Evolutionary conservation across 2,797 vertebrate genomes (phyloP).

Genomic region (Fistularia commersonii): DNA sequence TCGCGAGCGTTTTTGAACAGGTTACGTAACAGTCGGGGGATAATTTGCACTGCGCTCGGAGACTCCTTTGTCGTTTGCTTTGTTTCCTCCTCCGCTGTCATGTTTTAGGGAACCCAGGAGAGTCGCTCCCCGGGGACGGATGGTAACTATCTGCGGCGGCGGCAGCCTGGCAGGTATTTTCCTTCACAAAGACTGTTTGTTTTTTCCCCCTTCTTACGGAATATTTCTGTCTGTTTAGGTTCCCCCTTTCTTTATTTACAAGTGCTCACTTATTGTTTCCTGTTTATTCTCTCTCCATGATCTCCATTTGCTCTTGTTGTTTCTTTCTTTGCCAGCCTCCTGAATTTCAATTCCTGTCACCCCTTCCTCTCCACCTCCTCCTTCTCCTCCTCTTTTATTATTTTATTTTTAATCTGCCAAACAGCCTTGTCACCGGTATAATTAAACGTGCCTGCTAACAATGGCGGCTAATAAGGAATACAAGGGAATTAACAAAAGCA

Average conservation of each 20-base stretch:
- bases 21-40: slow-evolving; percentile 36
- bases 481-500: slow-evolving; percentile 86
- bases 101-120: slow-evolving; percentile 50
- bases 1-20: slow-evolving; percentile 20
- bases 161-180: slow-evolving; percentile 66
- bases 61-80: slow-evolving; percentile 47
- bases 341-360: no score
- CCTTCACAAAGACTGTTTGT: slow-evolving; percentile 62
- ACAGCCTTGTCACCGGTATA: slow-evolving; percentile 86
- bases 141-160: slow-evolving; percentile 33
- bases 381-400: slow-evolving; percentile 34
- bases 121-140: slow-evolving; percentile 38
- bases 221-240: slow-evolving; percentile 42
- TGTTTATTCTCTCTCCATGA: background rate
- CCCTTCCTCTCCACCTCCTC: background rate
- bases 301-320: slow-evolving; percentile 7
- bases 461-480: slow-evolving; percentile 92
- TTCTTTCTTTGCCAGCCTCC: no score
- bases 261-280: background rate
- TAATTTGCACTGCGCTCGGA: slow-evolving; percentile 48
- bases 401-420: slow-evolving; percentile 77
- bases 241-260: slow-evolving; percentile 27
- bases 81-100: slow-evolving; percentile 41
- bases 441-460: slow-evolving; percentile 93
- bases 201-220: slow-evolving; percentile 34